Evolutionary conservation across 2,797 vertebrate genomes (phyloP), one percentile per base, ranked within the genome.

Genomic region (Phataginus tricuspis): DNA sequence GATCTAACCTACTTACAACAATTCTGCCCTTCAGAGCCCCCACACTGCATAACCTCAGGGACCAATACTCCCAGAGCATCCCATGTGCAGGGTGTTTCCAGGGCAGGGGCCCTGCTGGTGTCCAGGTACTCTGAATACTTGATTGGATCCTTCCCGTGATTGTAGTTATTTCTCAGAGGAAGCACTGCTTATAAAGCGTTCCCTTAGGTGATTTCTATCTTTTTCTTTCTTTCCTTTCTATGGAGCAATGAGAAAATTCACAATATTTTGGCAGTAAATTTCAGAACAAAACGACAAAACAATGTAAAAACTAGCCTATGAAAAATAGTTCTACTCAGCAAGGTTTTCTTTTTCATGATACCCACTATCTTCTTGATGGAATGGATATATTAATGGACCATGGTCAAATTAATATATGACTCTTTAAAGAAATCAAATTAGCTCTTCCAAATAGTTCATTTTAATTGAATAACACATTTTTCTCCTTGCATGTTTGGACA

Each of bases 201-300:
- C 18, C 68, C 21, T 71, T 79, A 42, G 39, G 14, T 45, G 63
- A 23, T 34, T 82, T 68, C 23, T 34, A 78, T n/a, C 19, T 61
- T 37, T 19, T 14, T 53, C 1, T 29, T 25, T 19, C 14, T 59
- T 5, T 51, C 39, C 7, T 64, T 72, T 23, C 21, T 39, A 55
- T 16, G 13, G 49, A 74, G 4, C 18, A 71, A 7, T 51, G 5
- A 80, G 4, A 34, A 79, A 55, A 71, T 19, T 82, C 78, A 86
- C 87, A 86, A 87, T 29, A 89, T 91, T 90, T 84, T 91, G 37
- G n/a, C 49, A 80, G 68, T 63, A 91, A 57, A 71, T 92, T 96
- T 95, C 77, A 91, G 14, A 57, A 27, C 31, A 94, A 86, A 90
- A 94, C 45, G 66, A 89, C 95, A 94, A 95, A 95, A 75, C 34